Evolutionary conservation across 1,140 invertebrate species (phyloP), one percentile per base, ranked within the genome.

Genomic region (Delia radicum): DNA sequence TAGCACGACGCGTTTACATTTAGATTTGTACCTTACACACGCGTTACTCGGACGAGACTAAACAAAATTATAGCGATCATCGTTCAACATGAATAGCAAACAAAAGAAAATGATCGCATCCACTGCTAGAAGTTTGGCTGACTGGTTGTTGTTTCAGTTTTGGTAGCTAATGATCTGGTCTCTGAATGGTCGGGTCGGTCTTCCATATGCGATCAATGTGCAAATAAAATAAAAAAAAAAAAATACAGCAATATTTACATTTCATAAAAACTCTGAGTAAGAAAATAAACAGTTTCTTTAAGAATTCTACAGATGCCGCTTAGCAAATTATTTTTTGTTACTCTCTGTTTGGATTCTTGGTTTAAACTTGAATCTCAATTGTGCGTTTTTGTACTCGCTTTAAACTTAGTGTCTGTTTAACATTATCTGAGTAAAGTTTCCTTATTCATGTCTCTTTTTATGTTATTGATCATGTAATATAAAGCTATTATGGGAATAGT

Each of bases 21-120:
- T 28, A 21, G n/a, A 1, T 21, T 24, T 65, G 72, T 76, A 71
- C 77, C 69, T 24, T 42, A 75, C 77, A 78, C 75, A 75, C 77
- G 75, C 77, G 77, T 62, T 78, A 31, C 77, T 74, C 75, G 46
- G 75, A 77, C 76, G 75, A 78, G 77, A 78, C 77, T 78, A 74
- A 29, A 69, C 29, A 69, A 33, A 33, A 37, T 21, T 33, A 37
- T 33, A 33, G n/a, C 29, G 21, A 69, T 69, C 65, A 55, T 55
- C 48, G 48, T 21, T 55, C 63, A 69, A 24, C 65, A 33, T 69
- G 4, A 18, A 31, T 21, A 69, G 18, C 29, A 10, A n/a, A 10
- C 29, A 69, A 69, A 8, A 69, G n/a, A 55, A 55, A 55, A 55
- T 55, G 48, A 55, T 55, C 48, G 24, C 48, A 55, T 55, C 7